Evolutionary conservation across 2,113 vertebrate species (phyloP), one percentile per base, ranked within the genome.

Genomic region (Anarhynchus alexandrinus): DNA sequence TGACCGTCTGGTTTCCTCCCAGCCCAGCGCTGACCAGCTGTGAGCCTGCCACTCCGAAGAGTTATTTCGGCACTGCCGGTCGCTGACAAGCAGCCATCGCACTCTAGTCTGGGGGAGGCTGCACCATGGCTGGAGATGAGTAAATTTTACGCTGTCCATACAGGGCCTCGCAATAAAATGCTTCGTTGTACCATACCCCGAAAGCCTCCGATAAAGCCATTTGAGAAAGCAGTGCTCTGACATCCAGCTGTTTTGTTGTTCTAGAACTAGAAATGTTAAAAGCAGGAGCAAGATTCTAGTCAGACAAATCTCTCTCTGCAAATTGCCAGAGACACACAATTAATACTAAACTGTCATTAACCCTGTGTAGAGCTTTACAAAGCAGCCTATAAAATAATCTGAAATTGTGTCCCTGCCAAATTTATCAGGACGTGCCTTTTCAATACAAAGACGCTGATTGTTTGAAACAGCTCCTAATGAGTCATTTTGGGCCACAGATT

Each of bases 391-490:
- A 88, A 96, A 85, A 73, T 77, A 89, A 82, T 70, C 71, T 82
- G 84, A 77, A 93, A 85, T 19, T 29, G 18, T 29, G 49, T 71
- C 82, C 42, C 58, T 94, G 86, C 73, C 93, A 94, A 45, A 92
- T 84, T 91, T 66, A 91, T 92, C 55, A 43, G 77, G 88, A 88
- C 4, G 3, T 79, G 86, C 26, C 58, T 95, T 93, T 91, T 94
- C 94, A 92, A 97, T 91, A 88, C 15, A 57, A 88, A 93, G 71
- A 73, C 2, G 3, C 8, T 3, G 6, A 65, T 84, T 91, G 74
- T 89, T 96, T 94, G 78, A 92, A 95, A 82, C 57, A 51, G 49
- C 66, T 94, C 66, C 70, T 91, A 91, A 91, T 94, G 89, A 96
- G 82, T 95, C 93, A 90, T 57, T 95, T 95, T 91, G 82, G 51